phyloP scores from a whole-genome alignment of 64 coral and sea anemone genomes.

The Porites australiensis region DNA sequence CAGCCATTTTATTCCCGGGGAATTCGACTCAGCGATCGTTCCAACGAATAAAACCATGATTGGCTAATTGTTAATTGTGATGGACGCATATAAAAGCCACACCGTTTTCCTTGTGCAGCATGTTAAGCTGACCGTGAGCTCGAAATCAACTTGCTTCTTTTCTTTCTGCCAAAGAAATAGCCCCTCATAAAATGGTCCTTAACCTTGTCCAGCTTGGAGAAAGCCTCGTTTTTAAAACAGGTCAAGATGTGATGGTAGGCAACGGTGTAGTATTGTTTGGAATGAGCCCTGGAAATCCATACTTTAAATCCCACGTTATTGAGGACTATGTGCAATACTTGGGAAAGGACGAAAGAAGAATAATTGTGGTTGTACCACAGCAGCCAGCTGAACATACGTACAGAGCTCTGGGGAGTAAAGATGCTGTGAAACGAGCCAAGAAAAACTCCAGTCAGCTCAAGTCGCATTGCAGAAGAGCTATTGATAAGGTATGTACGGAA shows the following conservation, averaged over 20 bases:
- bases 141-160: neutral
- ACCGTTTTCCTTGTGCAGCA: neutral
- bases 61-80: neutral
- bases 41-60: conserved; percentile 5
- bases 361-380: conserved; percentile 57
- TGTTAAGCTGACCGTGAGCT: neutral
- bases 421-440: conserved; percentile 80
- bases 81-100: neutral
- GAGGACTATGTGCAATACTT: conserved; percentile 69
- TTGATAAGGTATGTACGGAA: conserved; percentile 48
- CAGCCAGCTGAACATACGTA: conserved; percentile 78
- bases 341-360: conserved; percentile 46
- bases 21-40: conserved; percentile 8
- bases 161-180: neutral
- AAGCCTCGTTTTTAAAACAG: conserved; percentile 49
- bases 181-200: conserved; percentile 13
- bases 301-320: conserved; percentile 63
- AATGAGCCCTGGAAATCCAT: conserved; percentile 79
- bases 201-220: conserved; percentile 22
- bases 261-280: conserved; percentile 77
- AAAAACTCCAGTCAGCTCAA: conserved; percentile 59
- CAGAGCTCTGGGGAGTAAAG: conserved; percentile 69
- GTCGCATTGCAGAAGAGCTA: conserved; percentile 65
- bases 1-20: neutral
- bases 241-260: conserved; percentile 42